Percentiles rank a stretch among this genome's conserved stretches.
Conservation (phyloP, 2,113 vertebrate species). For the Mirza zaza region DNA sequence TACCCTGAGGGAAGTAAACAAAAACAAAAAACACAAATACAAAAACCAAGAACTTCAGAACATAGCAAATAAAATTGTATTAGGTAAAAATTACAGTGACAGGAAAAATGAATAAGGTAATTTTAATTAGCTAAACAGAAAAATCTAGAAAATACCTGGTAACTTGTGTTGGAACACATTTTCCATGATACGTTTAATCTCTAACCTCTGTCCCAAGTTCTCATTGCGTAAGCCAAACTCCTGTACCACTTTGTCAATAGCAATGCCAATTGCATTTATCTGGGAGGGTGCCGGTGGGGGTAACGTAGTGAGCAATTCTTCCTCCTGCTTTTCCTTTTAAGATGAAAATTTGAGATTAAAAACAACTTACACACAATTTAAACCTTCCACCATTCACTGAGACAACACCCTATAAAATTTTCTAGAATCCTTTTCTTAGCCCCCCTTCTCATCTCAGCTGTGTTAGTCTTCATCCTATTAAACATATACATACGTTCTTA, state of each 20-base stretch:
- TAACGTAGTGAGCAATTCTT: slow-evolving; percentile 89
- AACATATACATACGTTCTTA: neutral
- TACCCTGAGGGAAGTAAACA: neutral
- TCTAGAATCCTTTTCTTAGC: neutral
- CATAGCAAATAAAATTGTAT: neutral
- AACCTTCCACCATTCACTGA: slow-evolving; percentile 47
- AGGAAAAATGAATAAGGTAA: slow-evolving; percentile 27
- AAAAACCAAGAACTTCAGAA: slow-evolving; percentile 10
- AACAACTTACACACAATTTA: slow-evolving; percentile 38
- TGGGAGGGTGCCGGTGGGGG: slow-evolving; percentile 88
- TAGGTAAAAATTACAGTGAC: neutral
- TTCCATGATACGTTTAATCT: slow-evolving; percentile 89
- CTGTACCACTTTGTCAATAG: slow-evolving; percentile 87
- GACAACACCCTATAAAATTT: neutral
- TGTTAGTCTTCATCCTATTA: slow-evolving; percentile 23
- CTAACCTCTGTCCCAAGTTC: slow-evolving; percentile 87
- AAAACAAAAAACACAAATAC: neutral
- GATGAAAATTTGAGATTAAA: slow-evolving; percentile 66
- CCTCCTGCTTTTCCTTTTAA: slow-evolving; percentile 91
- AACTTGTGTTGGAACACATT: slow-evolving; percentile 87
- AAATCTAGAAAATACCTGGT: slow-evolving; percentile 86
- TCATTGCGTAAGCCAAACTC: slow-evolving; percentile 89
- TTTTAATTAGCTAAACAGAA: slow-evolving; percentile 56
- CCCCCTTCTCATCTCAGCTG: neutral
- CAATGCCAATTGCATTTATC: slow-evolving; percentile 86